Evolutionary conservation across 2,888 invertebrate genomes (phyloP), one percentile per base, ranked within the genome.

Genomic region (Lissonota sp.): DNA sequence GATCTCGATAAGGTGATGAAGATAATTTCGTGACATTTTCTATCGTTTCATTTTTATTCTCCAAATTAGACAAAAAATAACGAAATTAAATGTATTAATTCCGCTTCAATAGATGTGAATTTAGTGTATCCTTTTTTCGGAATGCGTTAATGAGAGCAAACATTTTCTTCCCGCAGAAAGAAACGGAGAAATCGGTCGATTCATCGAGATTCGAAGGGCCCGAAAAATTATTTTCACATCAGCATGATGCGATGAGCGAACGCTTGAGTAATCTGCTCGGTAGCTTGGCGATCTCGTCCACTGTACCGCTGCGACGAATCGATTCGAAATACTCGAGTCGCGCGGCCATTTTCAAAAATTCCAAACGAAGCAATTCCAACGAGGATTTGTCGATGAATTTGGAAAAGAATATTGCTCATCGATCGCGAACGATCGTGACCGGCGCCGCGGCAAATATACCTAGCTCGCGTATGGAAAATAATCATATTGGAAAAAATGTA

Each of bases 351-450:
- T 57, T 77, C 8, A 39, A 26, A 8, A 69, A 44, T 5, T 7
- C 71, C 4, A 93, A 93, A 82, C 93, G 92, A 88, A 93, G 93
- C 87, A 93, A 92, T 60, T 94, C 94, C 55, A 93, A 92, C 84
- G 94, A 94, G 84, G 93, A 94, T 79, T 81, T 94, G n/a, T 87
- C 92, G 53, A 86, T 26, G 26, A 26, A 26, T 26, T 26, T 26
- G 4, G 55, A 73, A 80, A 8, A 73, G 70, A 79, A 81, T 90
- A n/a, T 90, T 91, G 12, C 12, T 53, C 53, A 14, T 6, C 12
- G 53, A 53, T 12, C 53, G 6, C 53, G 46, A 1, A 8, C 39
- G 49, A 85, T 84, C 69, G 80, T 49, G 8, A 5, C 78, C 26
- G 58, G 26, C 26, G 26, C 26, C 26, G 26, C 83, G n/a, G 72